Evolutionary conservation across 2,888 invertebrate genomes (phyloP), one percentile per base, ranked within the genome.

Genomic region (Cryptocheilus praepositus): DNA sequence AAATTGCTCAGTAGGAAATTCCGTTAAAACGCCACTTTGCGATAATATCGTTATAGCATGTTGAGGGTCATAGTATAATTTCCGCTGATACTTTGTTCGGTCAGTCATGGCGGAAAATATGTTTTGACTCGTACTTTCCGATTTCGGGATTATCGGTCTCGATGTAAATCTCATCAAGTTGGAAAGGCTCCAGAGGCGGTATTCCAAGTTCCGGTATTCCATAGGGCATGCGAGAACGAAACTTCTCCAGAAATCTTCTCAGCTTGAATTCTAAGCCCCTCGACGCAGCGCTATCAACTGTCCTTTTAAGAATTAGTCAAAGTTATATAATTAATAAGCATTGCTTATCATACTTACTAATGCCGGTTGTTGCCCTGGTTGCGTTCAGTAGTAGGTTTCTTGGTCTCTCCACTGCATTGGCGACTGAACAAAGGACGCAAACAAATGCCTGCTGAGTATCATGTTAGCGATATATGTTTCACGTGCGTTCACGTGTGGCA

Each of bases 221-320:
- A 18, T 86, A 72, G 1, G 79, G 78, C 87, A 87, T 87, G 16
- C 84, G 79, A 0, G 66, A 51, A 2, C 87, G 86, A 58, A 87
- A 81, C 59, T 81, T 85, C 53, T 87, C 87, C 53, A 87, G 58
- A 36, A 87, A 60, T 63, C 83, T 79, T 58, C 80, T 78, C 56
- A 87, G 74, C 57, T 86, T 86, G 71, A 86, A 84, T 65, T 87
- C 87, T 61, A 87, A 73, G 49, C 86, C 85, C 58, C 70, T 86
- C 52, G 87, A 86, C 3, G 87, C 81, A 36, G 87, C 86, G 66
- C 84, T 86, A 81, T 87, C 86, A 76, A 87, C 87, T 87, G 77
- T 80, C 77, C 84, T 76, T 78, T 73, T 55, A 21, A 51, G 15
- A 25, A 76, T 72, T 74, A 73, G 58, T 19, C 28, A 46, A 11